Evolutionary conservation across 2,797 vertebrate species (phyloP).

Genomic region (Sebastes trivittatus): DNA sequence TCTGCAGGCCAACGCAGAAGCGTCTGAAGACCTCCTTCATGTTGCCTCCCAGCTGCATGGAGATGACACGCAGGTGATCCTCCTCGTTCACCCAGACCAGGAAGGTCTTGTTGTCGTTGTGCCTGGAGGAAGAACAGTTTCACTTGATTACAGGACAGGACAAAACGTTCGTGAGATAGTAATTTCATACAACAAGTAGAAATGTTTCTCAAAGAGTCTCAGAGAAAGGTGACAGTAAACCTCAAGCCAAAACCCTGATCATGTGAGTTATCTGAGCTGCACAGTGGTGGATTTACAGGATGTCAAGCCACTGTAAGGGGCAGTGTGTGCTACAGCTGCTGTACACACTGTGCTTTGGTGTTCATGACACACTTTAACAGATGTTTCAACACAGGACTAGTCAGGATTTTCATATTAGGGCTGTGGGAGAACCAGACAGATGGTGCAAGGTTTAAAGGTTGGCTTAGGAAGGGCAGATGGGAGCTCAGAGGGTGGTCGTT

Average conservation of each 20-base stretch:
- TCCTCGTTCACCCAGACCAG: conserved; percentile 99
- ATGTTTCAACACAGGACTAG: conserved; percentile 19
- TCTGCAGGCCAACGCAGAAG: conserved; percentile 91
- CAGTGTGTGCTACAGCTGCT: neutral
- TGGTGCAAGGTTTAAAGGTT: neutral
- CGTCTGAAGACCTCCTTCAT: conserved; percentile 97
- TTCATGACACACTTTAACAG: conserved; percentile 5
- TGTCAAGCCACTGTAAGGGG: neutral
- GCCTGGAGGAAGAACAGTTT: conserved; percentile 78
- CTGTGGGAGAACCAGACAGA: neutral
- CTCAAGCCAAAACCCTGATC: neutral
- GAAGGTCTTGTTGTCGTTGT: conserved; percentile 96
- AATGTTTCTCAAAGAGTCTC: neutral
- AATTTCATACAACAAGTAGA: no score
- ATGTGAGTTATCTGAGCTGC: neutral
- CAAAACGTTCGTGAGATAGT: no score
- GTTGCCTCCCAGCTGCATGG: conserved; percentile 97
- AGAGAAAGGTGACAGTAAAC: neutral
- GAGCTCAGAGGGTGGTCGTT: neutral
- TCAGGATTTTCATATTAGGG: neutral
- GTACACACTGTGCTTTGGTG: neutral
- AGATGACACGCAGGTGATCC: conserved; percentile 97
- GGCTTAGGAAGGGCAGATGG: neutral
- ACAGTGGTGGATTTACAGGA: neutral
- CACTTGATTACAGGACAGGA: neutral